phyloP scores from a whole-genome alignment of 2,113 vertebrate genomes.

The Nanorana parkeri region DNA sequence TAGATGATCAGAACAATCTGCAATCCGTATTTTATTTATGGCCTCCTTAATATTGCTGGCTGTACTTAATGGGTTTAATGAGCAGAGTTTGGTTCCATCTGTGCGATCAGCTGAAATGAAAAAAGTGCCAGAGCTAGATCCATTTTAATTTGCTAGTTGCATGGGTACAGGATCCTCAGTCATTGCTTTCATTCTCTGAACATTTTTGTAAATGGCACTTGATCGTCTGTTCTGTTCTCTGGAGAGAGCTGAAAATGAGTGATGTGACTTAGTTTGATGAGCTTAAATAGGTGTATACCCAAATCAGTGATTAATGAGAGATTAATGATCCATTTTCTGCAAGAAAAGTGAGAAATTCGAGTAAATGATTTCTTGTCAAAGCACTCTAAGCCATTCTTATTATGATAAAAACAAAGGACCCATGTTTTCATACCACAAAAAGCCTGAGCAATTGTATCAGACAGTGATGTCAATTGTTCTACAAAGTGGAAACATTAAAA shows the following conservation, averaged over 20 bases:
- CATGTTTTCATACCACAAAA: neutral
- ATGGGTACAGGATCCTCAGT: neutral
- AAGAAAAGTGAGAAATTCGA: neutral
- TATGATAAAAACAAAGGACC: neutral
- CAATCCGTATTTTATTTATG: slow-evolving; percentile 36
- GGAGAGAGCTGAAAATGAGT: neutral
- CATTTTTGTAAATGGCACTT: neutral
- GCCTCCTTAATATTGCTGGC: slow-evolving; percentile 16
- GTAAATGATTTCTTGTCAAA: neutral
- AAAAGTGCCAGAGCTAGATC: slow-evolving; percentile 7
- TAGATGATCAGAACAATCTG: slow-evolving; percentile 16
- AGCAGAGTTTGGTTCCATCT: slow-evolving; percentile 36
- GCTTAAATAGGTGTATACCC: neutral
- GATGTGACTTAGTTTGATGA: neutral
- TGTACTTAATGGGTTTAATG: slow-evolving; percentile 43
- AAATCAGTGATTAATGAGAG: neutral
- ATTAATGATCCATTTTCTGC: neutral
- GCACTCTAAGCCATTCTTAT: neutral
- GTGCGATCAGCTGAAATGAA: slow-evolving; percentile 15
- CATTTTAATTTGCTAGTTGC: slow-evolving; percentile 25
- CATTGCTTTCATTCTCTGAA: neutral
- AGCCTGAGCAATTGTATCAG: no score
- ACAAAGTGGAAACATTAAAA: no score
- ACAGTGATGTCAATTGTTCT: no score
- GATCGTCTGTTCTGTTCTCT: neutral